Evolutionary conservation across 2,113 vertebrate genomes (phyloP).

Genomic region (Microcebus lehilahytsara): DNA sequence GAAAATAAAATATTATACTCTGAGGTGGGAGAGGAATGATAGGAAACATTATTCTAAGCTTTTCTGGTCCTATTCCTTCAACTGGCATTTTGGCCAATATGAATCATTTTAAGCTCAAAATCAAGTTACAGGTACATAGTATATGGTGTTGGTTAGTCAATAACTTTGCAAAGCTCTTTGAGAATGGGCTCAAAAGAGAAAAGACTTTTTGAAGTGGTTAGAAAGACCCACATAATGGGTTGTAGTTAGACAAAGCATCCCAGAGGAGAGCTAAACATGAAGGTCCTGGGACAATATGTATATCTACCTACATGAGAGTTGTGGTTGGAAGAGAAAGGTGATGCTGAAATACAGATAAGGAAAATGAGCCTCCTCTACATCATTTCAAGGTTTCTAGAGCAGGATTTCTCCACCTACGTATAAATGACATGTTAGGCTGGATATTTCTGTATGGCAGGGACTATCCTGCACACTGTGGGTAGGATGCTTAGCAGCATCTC

Average conservation of each 20-base stretch:
- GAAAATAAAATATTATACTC: conserved; percentile 43
- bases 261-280: not conserved
- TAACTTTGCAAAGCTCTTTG: conserved; percentile 22
- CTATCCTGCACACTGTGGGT: not conserved
- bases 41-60: not conserved
- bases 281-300: not conserved
- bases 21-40: not conserved
- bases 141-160: not conserved
- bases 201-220: not conserved
- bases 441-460: not conserved
- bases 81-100: not conserved
- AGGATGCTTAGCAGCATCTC: not conserved
- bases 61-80: conserved; percentile 4
- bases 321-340: not conserved
- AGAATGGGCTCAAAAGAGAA: not conserved
- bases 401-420: not conserved
- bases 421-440: not conserved
- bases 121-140: conserved; percentile 5
- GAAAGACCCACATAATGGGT: not conserved
- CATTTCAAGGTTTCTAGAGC: not conserved
- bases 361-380: not conserved
- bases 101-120: conserved; percentile 37
- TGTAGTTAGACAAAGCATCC: not conserved
- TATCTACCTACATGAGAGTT: not conserved
- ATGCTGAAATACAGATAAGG: not conserved